Base-by-base conservation (phyloP, 2,888 invertebrate species). In the Sisyra terminalis region DNA sequence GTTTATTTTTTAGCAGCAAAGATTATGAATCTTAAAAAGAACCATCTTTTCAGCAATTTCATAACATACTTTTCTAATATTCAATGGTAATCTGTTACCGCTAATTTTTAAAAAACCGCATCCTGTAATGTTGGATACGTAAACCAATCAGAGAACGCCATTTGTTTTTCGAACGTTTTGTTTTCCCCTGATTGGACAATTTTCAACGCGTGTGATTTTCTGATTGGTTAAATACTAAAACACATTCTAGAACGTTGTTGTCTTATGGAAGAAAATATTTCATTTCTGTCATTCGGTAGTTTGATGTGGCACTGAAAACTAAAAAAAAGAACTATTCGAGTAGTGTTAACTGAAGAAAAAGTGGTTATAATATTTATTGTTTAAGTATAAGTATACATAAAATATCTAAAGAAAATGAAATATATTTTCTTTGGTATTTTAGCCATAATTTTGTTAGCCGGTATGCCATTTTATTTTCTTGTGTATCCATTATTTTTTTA, bases 71-170 rank as follows among this genome's bases (percentile, higher is more conserved):
- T 31, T 31, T 31, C 13, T 31, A 31, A 31, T 11, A 11, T 31
- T 11, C n/a, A 13, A 31, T 11, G 31, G 7, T 31, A 15, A 35
- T 4, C 3, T 9, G 9, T 35, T 35, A 35, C 35, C 35, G 35
- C 35, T n/a, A 15, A 15, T n/a, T 35, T 35, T 35, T 16, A 13
- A 35, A 35, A 4, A 3, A 35, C 16, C 16, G 11, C 1, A n/a
- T 8, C 3, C 14, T 29, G 2, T 39, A 29, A n/a, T 11, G 18
- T 18, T 11, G 9, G n/a, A 13, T 11, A 39, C 11, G 39, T 29
- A 35, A 39, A 24, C 39, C 24, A 39, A 39, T 39, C n/a, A 39
- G 11, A 39, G 2, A 7, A 18, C 18, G 39, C 10, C 39, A 39
- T 38, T 38, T 39, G 39, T 24, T 13, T 39, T 39, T 18, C 18